Evolutionary conservation across 2,888 invertebrate species (phyloP).

Genomic region (Drosophila suboccidentalis): DNA sequence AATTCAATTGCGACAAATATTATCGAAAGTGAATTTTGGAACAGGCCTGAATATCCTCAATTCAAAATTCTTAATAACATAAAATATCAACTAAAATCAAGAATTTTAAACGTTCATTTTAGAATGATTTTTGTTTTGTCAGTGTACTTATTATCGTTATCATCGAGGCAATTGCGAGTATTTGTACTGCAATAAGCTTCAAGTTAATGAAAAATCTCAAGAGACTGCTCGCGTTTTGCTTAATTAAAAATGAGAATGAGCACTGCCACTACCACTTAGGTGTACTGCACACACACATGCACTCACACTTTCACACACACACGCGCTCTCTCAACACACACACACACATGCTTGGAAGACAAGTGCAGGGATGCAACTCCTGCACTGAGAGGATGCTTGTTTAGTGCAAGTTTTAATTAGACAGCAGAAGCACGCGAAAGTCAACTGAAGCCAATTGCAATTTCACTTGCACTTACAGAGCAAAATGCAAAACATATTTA

Average conservation of each 20-base stretch:
- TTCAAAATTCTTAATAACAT: no score
- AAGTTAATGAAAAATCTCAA: slow-evolving; percentile 74
- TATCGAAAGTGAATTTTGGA: no score
- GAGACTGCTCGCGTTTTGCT: slow-evolving; percentile 74
- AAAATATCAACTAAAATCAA: no score
- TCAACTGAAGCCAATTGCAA: slow-evolving; percentile 68
- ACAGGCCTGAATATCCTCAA: no score
- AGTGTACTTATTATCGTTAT: slow-evolving; percentile 21
- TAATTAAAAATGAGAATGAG: slow-evolving; percentile 78
- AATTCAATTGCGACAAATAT: no score
- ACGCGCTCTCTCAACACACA: no score
- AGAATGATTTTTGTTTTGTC: no score
- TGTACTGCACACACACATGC: slow-evolving; percentile 27
- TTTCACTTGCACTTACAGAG: slow-evolving; percentile 60
- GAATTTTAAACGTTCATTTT: no score
- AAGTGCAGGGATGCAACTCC: slow-evolving; percentile 24
- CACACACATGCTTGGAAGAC: neutral
- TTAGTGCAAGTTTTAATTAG: slow-evolving; percentile 73
- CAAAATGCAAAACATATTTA: slow-evolving; percentile 59
- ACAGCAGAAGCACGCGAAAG: slow-evolving; percentile 67
- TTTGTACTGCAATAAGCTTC: slow-evolving; percentile 49
- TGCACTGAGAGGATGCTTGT: slow-evolving; percentile 18
- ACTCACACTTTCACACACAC: slow-evolving; percentile 9
- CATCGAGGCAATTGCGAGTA: slow-evolving; percentile 10
- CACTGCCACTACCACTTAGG: slow-evolving; percentile 51